Evolutionary conservation across 1,140 invertebrate species (phyloP), one percentile per base, ranked within the genome.

Genomic region (Tetraneura akinire): DNA sequence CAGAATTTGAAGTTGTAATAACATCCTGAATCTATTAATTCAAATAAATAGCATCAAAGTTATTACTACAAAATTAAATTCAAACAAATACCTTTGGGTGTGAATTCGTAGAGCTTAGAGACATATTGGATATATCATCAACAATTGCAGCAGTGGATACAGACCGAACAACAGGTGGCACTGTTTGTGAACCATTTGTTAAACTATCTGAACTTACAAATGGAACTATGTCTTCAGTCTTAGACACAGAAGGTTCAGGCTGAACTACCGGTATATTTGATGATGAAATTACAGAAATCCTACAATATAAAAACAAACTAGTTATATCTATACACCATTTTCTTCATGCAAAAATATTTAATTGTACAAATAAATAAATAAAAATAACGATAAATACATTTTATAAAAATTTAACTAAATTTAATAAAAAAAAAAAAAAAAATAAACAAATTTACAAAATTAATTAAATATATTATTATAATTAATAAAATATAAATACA

Each of bases 1-100:
- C 42, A 76, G 73, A 76, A 76, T 78, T 78, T 47, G 74, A 60
- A 78, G 55, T 16, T 4, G 37, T 62, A 62, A 78, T 37, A 62
- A 62, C 45, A 62, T 78, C 55, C 23, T 78, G 53, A 62, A 78
- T 55, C 74, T 60, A 37, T 47, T 37, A 62, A 62, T 18, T n/a
- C 42, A 57, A 73, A 76, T 9, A 68, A 66, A 26, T 49, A 71
- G 9, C 16, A 8, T 18, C 2, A 53, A n/a, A n/a, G 14, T 0
- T 51, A 29, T 29, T 51, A 11, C 26, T 29, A 51, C 18, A 4
- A 21, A 14, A 66, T 66, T 23, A 21, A 53, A 29, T 18, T 32
- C 1, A 16, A 29, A 49, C 10, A 78, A 53, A 60, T 23, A 78
- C 74, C 74, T 78, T 55, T 60, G 74, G 4, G 23, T 62, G 74